Evolutionary conservation across 1,140 invertebrate species (phyloP).

Genomic region (Panagrolaimus sp.): DNA sequence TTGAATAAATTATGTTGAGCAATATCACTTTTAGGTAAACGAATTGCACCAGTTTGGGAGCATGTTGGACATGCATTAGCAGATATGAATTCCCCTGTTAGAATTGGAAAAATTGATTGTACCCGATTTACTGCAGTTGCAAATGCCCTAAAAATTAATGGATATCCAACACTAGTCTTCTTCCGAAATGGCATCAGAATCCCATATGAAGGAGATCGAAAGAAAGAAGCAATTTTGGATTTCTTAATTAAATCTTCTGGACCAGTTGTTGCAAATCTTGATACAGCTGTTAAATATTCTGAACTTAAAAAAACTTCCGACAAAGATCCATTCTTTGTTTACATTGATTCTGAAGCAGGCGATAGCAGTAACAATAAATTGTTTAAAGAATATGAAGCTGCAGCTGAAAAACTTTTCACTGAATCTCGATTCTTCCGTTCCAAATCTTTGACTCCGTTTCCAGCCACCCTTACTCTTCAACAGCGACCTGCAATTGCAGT

Average conservation of each 20-base stretch:
- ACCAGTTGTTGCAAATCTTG: conserved; percentile 52
- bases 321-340: conserved; percentile 56
- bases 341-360: conserved; percentile 28
- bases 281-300: conserved; percentile 32
- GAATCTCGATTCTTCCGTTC: conserved; percentile 39
- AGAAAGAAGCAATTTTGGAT: conserved; percentile 82
- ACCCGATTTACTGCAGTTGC: conserved; percentile 80
- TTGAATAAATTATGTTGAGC: too few relatives aligned
- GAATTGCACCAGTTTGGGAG: conserved; percentile 81
- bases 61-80: conserved; percentile 82
- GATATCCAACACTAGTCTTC: conserved; percentile 95
- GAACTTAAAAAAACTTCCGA: conserved; percentile 42
- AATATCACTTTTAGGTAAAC: conserved; percentile 72
- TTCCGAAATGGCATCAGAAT: conserved; percentile 77
- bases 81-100: conserved; percentile 67
- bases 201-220: conserved; percentile 80
- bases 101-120: conserved; percentile 85
- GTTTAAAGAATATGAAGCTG: conserved; percentile 42
- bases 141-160: conserved; percentile 75
- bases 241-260: conserved; percentile 84
- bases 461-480: conserved; percentile 22
- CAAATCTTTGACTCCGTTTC: conserved; percentile 21
- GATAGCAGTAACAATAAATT: conserved; percentile 14
- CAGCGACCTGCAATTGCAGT: conserved; percentile 35
- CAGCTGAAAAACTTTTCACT: conserved; percentile 47